phyloP scores from a whole-genome alignment of 2,888 invertebrate genomes.

The Linnaemya tessellans region DNA sequence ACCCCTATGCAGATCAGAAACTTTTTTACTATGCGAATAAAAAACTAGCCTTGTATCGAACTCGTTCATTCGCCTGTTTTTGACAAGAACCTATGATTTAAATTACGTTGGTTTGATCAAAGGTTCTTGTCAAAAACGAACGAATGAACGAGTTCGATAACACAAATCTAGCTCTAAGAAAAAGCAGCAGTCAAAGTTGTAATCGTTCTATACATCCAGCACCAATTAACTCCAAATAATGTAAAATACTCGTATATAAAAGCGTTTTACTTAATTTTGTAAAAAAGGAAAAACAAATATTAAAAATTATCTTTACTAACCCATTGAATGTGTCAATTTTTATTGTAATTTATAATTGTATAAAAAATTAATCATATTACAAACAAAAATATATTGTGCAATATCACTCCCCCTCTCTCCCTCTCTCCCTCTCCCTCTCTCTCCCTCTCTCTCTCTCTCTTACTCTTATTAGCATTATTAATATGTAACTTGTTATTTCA shows the following conservation, averaged over 20 bases:
- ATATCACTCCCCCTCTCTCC: slow-evolving; percentile 7
- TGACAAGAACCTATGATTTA: too few species aligned
- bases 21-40: too few species aligned
- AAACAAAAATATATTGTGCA: slow-evolving; percentile 55
- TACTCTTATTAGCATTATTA: neutral
- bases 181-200: too few species aligned
- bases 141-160: too few species aligned
- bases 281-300: slow-evolving; percentile 12
- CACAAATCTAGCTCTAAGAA: too few species aligned
- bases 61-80: too few species aligned
- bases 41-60: too few species aligned
- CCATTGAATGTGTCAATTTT: slow-evolving; percentile 64
- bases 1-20: too few species aligned
- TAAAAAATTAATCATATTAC: slow-evolving; percentile 6
- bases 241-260: neutral
- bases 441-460: neutral
- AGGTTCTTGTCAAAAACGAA: too few species aligned
- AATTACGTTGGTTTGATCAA: too few species aligned
- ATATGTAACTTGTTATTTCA: slow-evolving; percentile 60
- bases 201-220: neutral
- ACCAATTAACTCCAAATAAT: neutral
- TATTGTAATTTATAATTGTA: slow-evolving; percentile 17
- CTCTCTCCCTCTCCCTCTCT: neutral
- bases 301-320: too few species aligned
- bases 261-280: neutral